Percentiles rank a stretch among this genome's conserved stretches.
Evolutionary conservation across 2,113 vertebrate genomes (phyloP).

Genomic region (Ellobius talpinus): DNA sequence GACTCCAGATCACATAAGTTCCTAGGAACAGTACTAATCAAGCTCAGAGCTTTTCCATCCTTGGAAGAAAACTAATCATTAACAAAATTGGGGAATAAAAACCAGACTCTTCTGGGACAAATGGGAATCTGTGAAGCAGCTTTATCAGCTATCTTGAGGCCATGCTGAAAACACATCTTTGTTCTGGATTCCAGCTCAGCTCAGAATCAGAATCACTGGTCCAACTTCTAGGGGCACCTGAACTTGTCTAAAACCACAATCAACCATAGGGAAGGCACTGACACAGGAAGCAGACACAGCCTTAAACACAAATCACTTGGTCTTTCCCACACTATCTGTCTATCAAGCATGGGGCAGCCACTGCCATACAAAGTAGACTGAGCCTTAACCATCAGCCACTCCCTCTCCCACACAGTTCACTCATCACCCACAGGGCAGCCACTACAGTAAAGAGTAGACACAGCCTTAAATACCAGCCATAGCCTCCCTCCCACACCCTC

Average conservation of each 20-base stretch:
- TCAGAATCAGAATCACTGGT: background rate
- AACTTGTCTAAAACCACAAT: background rate
- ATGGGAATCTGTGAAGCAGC: background rate
- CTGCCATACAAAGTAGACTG: fast-evolving
- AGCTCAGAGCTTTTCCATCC: background rate
- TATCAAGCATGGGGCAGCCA: too few relatives aligned
- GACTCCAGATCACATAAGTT: background rate
- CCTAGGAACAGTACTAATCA: background rate
- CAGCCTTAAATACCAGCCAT: background rate
- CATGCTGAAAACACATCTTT: background rate
- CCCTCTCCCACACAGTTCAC: background rate
- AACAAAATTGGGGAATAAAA: background rate
- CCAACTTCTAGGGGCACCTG: background rate
- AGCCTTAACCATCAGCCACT: too few relatives aligned
- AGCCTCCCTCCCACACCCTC: fast-evolving
- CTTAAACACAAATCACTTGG: background rate
- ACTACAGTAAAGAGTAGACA: background rate
- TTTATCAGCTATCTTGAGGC: fast-evolving
- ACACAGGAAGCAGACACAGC: background rate
- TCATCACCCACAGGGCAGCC: fast-evolving
- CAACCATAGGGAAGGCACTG: background rate
- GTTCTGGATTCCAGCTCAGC: background rate
- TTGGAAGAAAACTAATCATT: background rate
- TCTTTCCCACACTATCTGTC: background rate
- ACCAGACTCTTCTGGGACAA: too few relatives aligned